Percentiles rank a stretch among this genome's conserved stretches.
Evolutionary conservation across 2,888 invertebrate species (phyloP).

Genomic region (Marasmarcha lunaedactyla): DNA sequence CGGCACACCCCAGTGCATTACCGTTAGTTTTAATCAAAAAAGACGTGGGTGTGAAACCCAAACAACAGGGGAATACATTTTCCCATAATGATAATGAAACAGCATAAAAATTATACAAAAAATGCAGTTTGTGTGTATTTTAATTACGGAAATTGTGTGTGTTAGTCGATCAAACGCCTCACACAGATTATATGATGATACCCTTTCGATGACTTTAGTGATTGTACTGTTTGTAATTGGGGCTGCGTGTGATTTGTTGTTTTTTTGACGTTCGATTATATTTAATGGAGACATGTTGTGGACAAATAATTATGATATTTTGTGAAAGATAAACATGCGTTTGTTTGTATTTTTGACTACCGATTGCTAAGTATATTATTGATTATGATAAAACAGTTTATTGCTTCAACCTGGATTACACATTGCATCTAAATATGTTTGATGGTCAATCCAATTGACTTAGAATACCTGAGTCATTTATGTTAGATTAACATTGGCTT

Average conservation of each 20-base stretch:
- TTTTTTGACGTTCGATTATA: slow-evolving; percentile 1
- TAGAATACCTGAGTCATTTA: too few species aligned
- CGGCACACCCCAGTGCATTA: slow-evolving; percentile 49
- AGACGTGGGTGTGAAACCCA: slow-evolving; percentile 62
- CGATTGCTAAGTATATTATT: too few species aligned
- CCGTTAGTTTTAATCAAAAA: slow-evolving; percentile 61
- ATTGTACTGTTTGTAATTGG: slow-evolving; percentile 33
- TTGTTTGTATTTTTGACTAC: too few species aligned
- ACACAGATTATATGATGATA: neutral
- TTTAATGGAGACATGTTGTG: too few species aligned
- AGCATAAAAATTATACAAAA: slow-evolving; percentile 41
- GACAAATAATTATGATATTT: too few species aligned
- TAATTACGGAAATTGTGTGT: slow-evolving; percentile 48
- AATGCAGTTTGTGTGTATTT: slow-evolving; percentile 40
- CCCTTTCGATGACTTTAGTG: slow-evolving; percentile 31
- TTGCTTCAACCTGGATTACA: too few species aligned
- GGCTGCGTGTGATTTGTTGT: slow-evolving; percentile 15
- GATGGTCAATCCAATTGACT: too few species aligned
- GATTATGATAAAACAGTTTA: too few species aligned
- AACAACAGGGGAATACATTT: slow-evolving; percentile 51
- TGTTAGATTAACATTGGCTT: too few species aligned
- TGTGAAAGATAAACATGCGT: too few species aligned
- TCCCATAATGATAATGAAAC: slow-evolving; percentile 66
- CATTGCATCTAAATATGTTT: too few species aligned
- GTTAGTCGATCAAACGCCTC: slow-evolving; percentile 26